Base-by-base conservation (phyloP, 2,797 vertebrate genomes). In the Cheirogaleus major region DNA sequence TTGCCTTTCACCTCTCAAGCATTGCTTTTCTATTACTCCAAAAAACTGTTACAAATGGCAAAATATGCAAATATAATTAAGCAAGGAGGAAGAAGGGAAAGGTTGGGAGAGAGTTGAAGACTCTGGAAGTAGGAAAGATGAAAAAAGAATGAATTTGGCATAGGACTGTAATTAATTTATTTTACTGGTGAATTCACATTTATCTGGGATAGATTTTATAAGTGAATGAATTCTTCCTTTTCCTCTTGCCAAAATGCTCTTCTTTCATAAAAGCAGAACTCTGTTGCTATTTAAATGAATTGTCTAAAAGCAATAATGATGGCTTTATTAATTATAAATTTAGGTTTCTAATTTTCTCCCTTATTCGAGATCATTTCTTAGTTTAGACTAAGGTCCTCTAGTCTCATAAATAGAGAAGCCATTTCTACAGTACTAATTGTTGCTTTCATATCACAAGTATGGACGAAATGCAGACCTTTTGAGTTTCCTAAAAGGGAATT, bases 11-110 rank as follows among this genome's bases (percentile, higher is more conserved):
- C 81, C 91, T 97, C 94, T 92, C 95, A 88, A 82, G 48, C 94
- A 81, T 90, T 95, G 94, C 93, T 96, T 88, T 76, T 93, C 79
- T 84, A 20, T 57, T 87, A 27, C 89, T 93, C 25, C 52, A 38
- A 97, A 97, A 97, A 97, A 85, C 90, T 95, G 86, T 96, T 97
- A 94, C 95, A 96, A 97, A 95, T 97, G 94, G 80, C 65, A 95
- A 91, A 95, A 89, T 85, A 57, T 94, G 76, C n/a, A 85, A 83
- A 82, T 89, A 96, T 55, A 96, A 96, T 89, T 88, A 93, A 83
- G 11, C 78, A 87, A 48, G 45, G 32, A 35, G 27, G 18, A n/a
- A 83, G 23, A 25, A 52, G 50, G 55, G 5, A 90, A 75, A 83
- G 70, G 35, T 0, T 32, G 27, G 10, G 75, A 45, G 45, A 93